phyloP scores from a whole-genome alignment of 1,140 invertebrate genomes.

The Delia radicum region DNA sequence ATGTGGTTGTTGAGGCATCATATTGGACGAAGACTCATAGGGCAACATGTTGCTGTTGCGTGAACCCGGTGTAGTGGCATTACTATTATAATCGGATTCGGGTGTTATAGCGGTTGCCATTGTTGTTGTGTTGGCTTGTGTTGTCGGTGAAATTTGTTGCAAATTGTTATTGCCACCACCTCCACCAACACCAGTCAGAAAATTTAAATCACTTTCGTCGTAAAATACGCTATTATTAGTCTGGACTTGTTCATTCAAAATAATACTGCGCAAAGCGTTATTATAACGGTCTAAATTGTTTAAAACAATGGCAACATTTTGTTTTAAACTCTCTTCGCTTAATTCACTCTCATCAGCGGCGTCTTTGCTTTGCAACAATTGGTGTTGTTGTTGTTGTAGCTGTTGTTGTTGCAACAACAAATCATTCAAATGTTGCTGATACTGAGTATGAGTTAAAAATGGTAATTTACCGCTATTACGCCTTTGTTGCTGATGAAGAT shows the following conservation, averaged over 20 bases:
- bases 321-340: slow-evolving; percentile 53
- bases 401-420: slow-evolving; percentile 50
- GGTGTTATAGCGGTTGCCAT: slow-evolving; percentile 54
- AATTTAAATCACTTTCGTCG: slow-evolving; percentile 27
- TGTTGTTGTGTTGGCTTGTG: slow-evolving; percentile 27
- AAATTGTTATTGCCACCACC: slow-evolving; percentile 31
- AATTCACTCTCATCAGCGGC: slow-evolving; percentile 39
- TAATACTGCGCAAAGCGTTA: slow-evolving; percentile 51
- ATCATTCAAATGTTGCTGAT: slow-evolving; percentile 52
- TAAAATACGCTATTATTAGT: slow-evolving; percentile 34
- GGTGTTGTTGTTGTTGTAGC: slow-evolving; percentile 48
- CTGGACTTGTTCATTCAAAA: slow-evolving; percentile 53
- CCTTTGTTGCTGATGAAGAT: slow-evolving; percentile 24
- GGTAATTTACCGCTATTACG: slow-evolving; percentile 26
- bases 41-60: slow-evolving; percentile 33
- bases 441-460: slow-evolving; percentile 32
- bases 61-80: slow-evolving; percentile 53
- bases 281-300: slow-evolving; percentile 54
- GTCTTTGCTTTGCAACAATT: slow-evolving; percentile 33
- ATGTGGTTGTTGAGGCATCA: slow-evolving; percentile 33
- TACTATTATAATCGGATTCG: slow-evolving; percentile 65
- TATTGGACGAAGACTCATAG: slow-evolving; percentile 4
- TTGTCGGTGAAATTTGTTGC: slow-evolving; percentile 30
- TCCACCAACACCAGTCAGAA: background rate
- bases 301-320: slow-evolving; percentile 55